These are phyloP conservation scores for Ammodramus savannarum DNA, from an alignment of 2,113 vertebrate genomes.

Conservation along the genomic window DNA sequence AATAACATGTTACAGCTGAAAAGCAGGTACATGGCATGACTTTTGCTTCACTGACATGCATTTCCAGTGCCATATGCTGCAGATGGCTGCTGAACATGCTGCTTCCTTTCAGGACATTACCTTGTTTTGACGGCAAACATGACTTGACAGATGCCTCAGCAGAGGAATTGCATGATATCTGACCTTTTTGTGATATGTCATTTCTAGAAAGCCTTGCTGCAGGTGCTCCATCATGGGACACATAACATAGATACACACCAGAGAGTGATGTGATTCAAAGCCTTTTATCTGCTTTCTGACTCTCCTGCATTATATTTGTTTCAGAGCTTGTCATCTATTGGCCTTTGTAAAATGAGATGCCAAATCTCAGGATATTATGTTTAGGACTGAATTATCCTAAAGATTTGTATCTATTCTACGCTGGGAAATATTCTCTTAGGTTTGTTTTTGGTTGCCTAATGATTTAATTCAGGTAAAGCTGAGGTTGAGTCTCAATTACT, in stretches of 20 bases:
- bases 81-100: not conserved
- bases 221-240: slow-evolving; percentile 27
- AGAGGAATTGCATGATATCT: slow-evolving; percentile 33
- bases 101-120: slow-evolving; percentile 38
- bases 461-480: slow-evolving; percentile 21
- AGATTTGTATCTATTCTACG: not conserved
- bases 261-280: not conserved
- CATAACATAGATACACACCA: not conserved
- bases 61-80: slow-evolving; percentile 32
- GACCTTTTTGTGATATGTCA: slow-evolving; percentile 48
- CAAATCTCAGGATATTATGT: not conserved
- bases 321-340: not conserved
- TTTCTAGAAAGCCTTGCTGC: slow-evolving; percentile 21
- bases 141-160: slow-evolving; percentile 54
- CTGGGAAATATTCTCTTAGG: not conserved
- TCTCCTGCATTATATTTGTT: not conserved
- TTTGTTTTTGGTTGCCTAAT: not conserved
- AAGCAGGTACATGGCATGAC: not conserved
- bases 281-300: not conserved
- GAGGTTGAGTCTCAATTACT: not conserved
- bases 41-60: slow-evolving; percentile 6
- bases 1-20: not conserved
- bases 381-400: not conserved
- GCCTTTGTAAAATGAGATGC: not conserved
- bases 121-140: slow-evolving; percentile 9